Base-by-base conservation (phyloP, 2,888 invertebrate genomes). In the Lasioglossum calceatum region DNA sequence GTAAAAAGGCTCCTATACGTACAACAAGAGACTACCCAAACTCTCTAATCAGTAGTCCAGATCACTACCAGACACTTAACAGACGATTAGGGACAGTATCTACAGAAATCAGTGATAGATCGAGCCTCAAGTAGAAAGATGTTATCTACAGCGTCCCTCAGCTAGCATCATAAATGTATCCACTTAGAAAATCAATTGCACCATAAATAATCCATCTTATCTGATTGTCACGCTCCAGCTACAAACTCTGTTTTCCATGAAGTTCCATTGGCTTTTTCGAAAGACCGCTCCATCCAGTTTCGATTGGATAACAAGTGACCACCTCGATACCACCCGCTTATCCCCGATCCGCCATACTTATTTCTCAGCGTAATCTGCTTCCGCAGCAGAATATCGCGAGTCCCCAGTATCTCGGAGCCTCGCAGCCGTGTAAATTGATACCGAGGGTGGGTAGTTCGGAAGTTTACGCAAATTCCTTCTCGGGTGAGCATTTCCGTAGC, bases 351-450 rank as follows among this genome's bases (percentile, higher is more conserved):
- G 27, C 27, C 73, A 72, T 23, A 70, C 70, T 70, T 77, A 71
- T 79, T 87, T 84, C 73, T 77, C 76, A 47, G 70, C 77, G 76
- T 82, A 74, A 85, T 83, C 67, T 85, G 78, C 84, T 84, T 84
- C 87, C 79, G 70, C 75, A 58, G 77, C 79, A 67, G 76, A 77
- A 86, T 74, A 67, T 23, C 84, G 44, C 50, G 47, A 8, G 36
- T 16, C 27, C 54, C n/a, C 19, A 16, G 50, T 36, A 44, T 14
- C 47, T 58, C 32, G 42, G 42, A 47, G 58, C 64, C 44, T 64
- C 67, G 74, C 58, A 67, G 61, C 76, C 36, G 47, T 71, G 81
- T 86, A 89, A 90, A 90, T 84, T 82, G 90, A 90, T 89, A 89
- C 77, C 67, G 75, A 82, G 61, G 81, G 71, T 79, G 47, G 79